phyloP scores from a whole-genome alignment of 2,113 vertebrate genomes.

The Engystomops pustulosus region DNA sequence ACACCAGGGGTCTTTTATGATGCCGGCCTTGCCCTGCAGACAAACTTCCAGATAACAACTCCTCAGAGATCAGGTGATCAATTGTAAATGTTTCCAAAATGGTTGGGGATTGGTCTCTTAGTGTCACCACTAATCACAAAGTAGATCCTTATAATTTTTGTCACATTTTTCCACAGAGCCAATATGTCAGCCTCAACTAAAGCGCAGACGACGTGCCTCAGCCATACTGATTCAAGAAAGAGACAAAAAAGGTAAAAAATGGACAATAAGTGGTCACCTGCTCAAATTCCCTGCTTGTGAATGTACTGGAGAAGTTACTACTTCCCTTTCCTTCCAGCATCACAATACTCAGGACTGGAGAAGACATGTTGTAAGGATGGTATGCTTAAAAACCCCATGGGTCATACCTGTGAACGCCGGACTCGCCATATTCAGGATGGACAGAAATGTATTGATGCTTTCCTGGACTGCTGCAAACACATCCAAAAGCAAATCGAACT shows the following conservation, averaged over 20 bases:
- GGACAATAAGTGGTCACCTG: neutral
- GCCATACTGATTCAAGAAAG: neutral
- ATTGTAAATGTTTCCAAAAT: too few relatives aligned
- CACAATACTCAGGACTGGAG: slow-evolving; percentile 69
- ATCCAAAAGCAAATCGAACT: slow-evolving; percentile 54
- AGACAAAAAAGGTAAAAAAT: neutral
- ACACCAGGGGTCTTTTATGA: slow-evolving; percentile 77
- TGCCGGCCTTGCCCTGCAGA: slow-evolving; percentile 78
- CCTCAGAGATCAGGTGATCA: slow-evolving; percentile 42
- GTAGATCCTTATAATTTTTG: too few relatives aligned
- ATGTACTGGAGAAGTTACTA: neutral
- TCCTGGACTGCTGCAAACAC: slow-evolving; percentile 82
- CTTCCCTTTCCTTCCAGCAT: slow-evolving; percentile 65
- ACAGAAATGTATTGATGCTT: slow-evolving; percentile 76
- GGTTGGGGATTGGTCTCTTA: too few relatives aligned
- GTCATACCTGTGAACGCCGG: slow-evolving; percentile 75
- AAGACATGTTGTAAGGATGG: slow-evolving; percentile 84
- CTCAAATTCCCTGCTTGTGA: neutral
- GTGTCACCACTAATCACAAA: too few relatives aligned
- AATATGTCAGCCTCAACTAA: neutral
- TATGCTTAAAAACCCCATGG: slow-evolving; percentile 84
- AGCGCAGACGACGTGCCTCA: neutral
- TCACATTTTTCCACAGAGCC: slow-evolving; percentile 61
- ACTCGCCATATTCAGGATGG: slow-evolving; percentile 75
- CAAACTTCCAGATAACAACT: slow-evolving; percentile 66